Base-by-base conservation (phyloP, 2,113 vertebrate species). In the Sporophila hypoxantha region DNA sequence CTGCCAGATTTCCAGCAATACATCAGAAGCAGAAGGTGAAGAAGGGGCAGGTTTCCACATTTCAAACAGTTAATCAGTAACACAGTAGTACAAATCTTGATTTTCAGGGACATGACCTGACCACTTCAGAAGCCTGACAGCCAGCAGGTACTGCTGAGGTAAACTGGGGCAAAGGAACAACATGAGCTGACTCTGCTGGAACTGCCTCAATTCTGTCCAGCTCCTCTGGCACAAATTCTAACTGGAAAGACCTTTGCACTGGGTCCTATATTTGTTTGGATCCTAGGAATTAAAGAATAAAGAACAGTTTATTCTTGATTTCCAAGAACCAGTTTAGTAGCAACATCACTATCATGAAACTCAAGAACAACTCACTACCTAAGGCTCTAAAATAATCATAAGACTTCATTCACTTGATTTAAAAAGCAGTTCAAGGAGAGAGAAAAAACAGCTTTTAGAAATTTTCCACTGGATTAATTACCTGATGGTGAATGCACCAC, bases 401-500 rank as follows among this genome's bases (percentile, higher is more conserved):
- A 50, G 49, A 83, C 52, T 78, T 77, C 55, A 46, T 36, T 92
- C 85, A 92, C 57, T 86, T 76, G 37, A 65, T 67, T 93, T 36
- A 73, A 79, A 87, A 71, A 69, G 26, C 14, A 16, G 55, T 37
- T 80, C 69, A 83, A 90, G 88, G 85, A 85, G 17, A 74, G 22
- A n/a, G 16, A 34, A 9, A 34, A 75, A 94, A 81, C 27, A 64
- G 60, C 80, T 93, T 92, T 76, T 67, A 81, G 91, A 90, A 85
- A 67, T 96, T 95, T 96, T 94, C 82, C 81, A 88, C 84, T 20
- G 69, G 89, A 91, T 94, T 96, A 95, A 92, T 87, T 95, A 94
- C 87, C 81, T 93, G 93, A 92, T 88, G 88, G 77, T 5, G 14
- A 85, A 69, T 12, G n/a, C 57, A 88, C 32, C 76, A 46, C 75